Evolutionary conservation across 2,888 invertebrate species (phyloP).

Genomic region (Drymonia ruficornis): DNA sequence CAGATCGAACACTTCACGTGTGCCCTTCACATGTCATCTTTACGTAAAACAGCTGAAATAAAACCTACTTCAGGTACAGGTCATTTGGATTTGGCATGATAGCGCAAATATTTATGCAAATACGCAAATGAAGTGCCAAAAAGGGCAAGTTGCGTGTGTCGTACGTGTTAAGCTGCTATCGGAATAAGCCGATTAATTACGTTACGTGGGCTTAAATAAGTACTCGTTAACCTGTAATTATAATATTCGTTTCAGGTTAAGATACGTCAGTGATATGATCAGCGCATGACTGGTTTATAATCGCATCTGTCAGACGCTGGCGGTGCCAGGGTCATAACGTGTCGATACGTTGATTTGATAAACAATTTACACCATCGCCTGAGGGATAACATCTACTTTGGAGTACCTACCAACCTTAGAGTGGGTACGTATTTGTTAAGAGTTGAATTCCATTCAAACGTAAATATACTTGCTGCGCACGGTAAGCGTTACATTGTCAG

Average conservation of each 20-base stretch:
- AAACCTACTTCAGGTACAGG: no score
- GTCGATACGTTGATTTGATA: slow-evolving; percentile 31
- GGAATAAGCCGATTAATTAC: not conserved
- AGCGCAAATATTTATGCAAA: no score
- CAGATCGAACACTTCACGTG: no score
- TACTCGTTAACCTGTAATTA: slow-evolving; percentile 8
- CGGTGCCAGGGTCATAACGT: slow-evolving; percentile 47
- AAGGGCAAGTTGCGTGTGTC: no score
- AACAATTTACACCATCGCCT: slow-evolving; percentile 24
- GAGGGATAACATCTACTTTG: slow-evolving; percentile 35
- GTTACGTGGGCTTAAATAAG: not conserved
- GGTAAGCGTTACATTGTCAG: no score
- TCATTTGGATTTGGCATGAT: no score
- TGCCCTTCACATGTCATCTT: no score
- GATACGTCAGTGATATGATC: slow-evolving; percentile 41
- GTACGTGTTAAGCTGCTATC: no score
- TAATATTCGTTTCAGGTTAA: slow-evolving; percentile 27
- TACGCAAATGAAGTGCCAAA: no score
- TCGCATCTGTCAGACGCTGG: slow-evolving; percentile 54
- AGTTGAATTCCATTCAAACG: not conserved
- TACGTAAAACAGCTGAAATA: no score
- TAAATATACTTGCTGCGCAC: not conserved
- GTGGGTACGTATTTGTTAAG: not conserved
- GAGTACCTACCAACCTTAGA: slow-evolving; percentile 14
- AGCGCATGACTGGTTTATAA: slow-evolving; percentile 45